Base-by-base conservation (phyloP, 2,113 vertebrate genomes). In the Tringa solitaria region DNA sequence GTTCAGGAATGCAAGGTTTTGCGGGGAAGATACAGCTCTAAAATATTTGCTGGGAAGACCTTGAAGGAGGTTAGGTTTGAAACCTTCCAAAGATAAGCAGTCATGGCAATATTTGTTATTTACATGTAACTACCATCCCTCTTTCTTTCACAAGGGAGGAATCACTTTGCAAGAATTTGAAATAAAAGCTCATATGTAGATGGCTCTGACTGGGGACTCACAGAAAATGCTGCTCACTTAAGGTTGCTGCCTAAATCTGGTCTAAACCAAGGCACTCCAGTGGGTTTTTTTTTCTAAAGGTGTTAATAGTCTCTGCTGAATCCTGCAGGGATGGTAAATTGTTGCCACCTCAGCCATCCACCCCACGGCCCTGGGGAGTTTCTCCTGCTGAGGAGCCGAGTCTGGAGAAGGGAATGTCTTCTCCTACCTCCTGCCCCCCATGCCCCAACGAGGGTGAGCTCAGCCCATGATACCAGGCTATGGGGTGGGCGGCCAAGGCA, bases 1-100 rank as follows among this genome's bases (percentile, higher is more conserved):
- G 90, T 28, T 78, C 48, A 90, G 93, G 94, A 93, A 96, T 93
- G 94, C 80, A 93, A 75, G 89, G 93, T 93, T 95, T 84, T 93
- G 80, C 27, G 3, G 76, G 75, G 68, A 89, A 96, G 82, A 88
- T 80, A 87, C 8, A 57, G 48, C 77, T 84, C 39, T 68, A 8
- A 90, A 85, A 39, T 84, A 65, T 94, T 79, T 53, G 15, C 75
- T 92, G 82, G 61, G 39, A 78, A 88, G 80, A 67, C 90, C 92
- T 90, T 95, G 86, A 59, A 92, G 91, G 91, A 95, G 84, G 67
- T 85, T 72, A 39, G 59, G 56, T 64, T 96, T 90, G 84, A 64
- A 93, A 67, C 54, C 85, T 94, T 95, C 67, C 73, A 65, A 79
- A 90, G 77, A 95, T 88, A 73, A 95, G 84, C 56, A 89, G 43